Conservation (phyloP, 1,140 invertebrate genomes). For the Drosophila prosaltans region DNA sequence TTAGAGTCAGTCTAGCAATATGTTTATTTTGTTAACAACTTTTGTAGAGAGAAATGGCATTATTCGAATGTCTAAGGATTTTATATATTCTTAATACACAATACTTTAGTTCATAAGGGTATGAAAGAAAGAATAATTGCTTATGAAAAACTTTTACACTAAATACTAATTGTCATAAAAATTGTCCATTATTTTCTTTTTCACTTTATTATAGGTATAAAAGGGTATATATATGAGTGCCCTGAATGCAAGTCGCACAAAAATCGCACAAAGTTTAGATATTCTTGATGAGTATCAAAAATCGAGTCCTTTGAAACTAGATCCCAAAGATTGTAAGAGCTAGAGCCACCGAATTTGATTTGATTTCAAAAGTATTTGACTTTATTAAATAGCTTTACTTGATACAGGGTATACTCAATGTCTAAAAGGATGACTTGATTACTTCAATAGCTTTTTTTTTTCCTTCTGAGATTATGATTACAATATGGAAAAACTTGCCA, state of each 20-base stretch:
- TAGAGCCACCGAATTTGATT: no score
- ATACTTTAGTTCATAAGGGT: neutral
- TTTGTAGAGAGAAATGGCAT: conserved; percentile 18
- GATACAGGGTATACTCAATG: no score
- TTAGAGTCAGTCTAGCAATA: conserved; percentile 38
- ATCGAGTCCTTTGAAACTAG: no score
- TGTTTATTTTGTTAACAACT: conserved; percentile 28
- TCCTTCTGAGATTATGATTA: conserved; percentile 27
- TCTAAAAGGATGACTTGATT: no score
- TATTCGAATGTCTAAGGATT: conserved; percentile 22
- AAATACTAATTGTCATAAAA: conserved; percentile 50
- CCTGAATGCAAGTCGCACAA: no score
- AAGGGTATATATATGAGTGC: no score
- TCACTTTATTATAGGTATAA: conserved; percentile 41
- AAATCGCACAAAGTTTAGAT: no score
- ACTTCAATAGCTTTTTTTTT: neutral
- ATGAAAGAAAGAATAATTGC: neutral
- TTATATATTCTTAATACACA: neutral
- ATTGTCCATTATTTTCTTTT: conserved; percentile 32
- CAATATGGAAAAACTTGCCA: conserved; percentile 17
- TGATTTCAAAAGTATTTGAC: no score
- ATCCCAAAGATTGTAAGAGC: no score
- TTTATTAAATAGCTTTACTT: no score
- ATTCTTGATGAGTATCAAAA: no score
- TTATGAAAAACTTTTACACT: conserved; percentile 26